Conservation (phyloP, 2,888 invertebrate genomes). For the Eremobia ochroleuca region DNA sequence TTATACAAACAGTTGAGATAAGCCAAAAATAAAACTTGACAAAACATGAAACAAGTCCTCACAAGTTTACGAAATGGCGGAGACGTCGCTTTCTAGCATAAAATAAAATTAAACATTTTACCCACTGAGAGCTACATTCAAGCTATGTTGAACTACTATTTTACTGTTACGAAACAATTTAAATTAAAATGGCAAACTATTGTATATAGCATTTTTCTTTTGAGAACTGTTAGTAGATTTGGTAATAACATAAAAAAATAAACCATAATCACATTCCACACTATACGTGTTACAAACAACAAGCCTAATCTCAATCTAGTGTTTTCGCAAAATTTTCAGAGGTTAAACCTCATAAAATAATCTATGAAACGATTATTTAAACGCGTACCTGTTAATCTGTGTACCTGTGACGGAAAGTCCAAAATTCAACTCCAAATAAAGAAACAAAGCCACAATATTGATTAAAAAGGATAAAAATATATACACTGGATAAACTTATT, state of each 20-base stretch:
- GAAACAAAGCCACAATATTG: no score
- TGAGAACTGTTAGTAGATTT: not conserved
- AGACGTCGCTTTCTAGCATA: conserved; percentile 53
- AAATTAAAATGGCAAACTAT: no score
- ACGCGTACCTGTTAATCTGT: not conserved
- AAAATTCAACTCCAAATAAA: not conserved
- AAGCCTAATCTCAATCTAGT: not conserved
- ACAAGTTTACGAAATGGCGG: conserved; percentile 59
- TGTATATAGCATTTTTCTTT: not conserved
- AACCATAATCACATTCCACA: not conserved
- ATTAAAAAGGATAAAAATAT: no score
- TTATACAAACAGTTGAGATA: conserved; percentile 55
- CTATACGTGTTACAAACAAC: not conserved
- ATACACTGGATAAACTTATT: no score
- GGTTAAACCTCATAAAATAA: not conserved
- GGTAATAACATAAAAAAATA: not conserved
- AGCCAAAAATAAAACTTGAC: conserved; percentile 60
- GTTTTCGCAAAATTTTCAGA: not conserved
- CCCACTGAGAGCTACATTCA: conserved; percentile 4
- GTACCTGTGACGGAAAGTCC: not conserved
- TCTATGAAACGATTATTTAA: not conserved
- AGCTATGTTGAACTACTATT: conserved; percentile 2
- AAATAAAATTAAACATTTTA: conserved; percentile 37
- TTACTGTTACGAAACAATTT: no score
- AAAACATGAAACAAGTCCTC: conserved; percentile 51